A percentile compares a stretch with the other conserved stretches of the same genome.
Evolutionary conservation across 2,797 vertebrate genomes (phyloP).

Genomic region (Gambusia yucatana): DNA sequence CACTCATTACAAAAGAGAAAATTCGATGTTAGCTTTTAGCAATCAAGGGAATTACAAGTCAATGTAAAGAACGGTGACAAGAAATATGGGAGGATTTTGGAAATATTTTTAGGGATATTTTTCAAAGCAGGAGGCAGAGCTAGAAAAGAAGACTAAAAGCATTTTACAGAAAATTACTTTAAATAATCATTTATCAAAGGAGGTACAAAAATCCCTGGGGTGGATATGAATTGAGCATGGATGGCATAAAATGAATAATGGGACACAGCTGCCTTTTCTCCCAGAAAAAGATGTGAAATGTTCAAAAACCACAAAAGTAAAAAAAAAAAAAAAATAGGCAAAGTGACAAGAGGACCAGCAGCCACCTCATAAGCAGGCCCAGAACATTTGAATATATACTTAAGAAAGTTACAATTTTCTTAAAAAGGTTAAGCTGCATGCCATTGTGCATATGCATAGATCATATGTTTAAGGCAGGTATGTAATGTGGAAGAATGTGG

Average conservation of each 20-base stretch:
- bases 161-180: neutral
- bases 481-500: neutral
- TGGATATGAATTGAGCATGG: neutral
- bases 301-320: neutral
- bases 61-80: slow-evolving; percentile 4
- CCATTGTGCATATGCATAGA: neutral
- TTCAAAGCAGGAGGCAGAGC: neutral
- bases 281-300: neutral
- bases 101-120: neutral
- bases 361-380: neutral
- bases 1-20: slow-evolving; percentile 44
- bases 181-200: neutral
- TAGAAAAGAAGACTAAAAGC: neutral
- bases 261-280: neutral
- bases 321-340: neutral
- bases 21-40: slow-evolving; percentile 8
- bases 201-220: neutral
- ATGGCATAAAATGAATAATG: neutral
- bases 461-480: neutral
- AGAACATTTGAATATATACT: neutral
- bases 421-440: neutral
- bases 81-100: neutral
- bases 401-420: neutral
- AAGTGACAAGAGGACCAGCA: neutral
- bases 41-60: slow-evolving; percentile 24